Evolutionary conservation across 2,888 invertebrate species (phyloP), one percentile per base, ranked within the genome.

Genomic region (Apodemia mormo): DNA sequence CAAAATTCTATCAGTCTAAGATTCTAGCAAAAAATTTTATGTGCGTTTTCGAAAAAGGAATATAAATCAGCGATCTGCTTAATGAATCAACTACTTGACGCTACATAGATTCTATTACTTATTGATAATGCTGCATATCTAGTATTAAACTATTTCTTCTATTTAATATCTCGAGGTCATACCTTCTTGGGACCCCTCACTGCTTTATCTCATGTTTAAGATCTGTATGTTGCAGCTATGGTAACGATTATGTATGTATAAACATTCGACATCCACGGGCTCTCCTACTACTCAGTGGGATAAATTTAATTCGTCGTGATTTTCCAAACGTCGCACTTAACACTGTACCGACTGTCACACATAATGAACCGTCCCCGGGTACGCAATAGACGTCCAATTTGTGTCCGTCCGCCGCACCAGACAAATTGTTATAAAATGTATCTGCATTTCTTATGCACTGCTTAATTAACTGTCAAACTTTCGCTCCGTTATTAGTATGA

Each of bases 381-480:
- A 61, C 58, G 58, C 58, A 61, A 61, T 61, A 61, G 58, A 61
- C 58, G 58, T 61, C 58, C 58, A 61, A 61, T 61, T 61, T 61
- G 58, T 61, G 58, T 58, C 58, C 58, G 58, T 58, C 58, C 58
- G 58, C 12, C 58, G 10, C 22, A 22, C 56, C 40, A 22, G 58
- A 58, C 58, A 58, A 58, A 58, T 58, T 58, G 58, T 58, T 58
- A 58, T 58, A 58, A 58, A 58, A 58, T 30, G 30, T 56, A 56
- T 56, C 29, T 45, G 66, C 45, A 70, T 72, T 71, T 66, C 66
- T 73, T 73, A 72, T 73, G 73, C 71, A 70, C 67, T 70, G 67
- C 73, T 73, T 75, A 73, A 75, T 75, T 75, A 75, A 71, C 73
- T 75, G 74, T 73, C 74, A 75, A 70, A 70, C 70, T 72, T 22